phyloP scores from a whole-genome alignment of 2,797 vertebrate species.

The Margarornis squamiger region DNA sequence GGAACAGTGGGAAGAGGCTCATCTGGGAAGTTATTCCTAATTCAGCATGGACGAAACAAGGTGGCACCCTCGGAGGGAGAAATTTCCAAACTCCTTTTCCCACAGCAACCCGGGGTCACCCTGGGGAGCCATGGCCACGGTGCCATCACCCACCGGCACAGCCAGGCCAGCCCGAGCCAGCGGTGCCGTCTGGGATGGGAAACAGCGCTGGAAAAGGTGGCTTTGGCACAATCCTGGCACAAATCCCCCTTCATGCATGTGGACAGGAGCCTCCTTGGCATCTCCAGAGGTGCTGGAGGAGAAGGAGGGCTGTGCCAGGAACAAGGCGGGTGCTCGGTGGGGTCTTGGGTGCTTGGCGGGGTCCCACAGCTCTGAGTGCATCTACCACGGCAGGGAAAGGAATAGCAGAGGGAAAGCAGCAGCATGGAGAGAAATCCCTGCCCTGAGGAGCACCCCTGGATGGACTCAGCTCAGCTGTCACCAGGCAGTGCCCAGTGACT shows the following conservation, averaged over 20 bases:
- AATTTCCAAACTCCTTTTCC: not conserved
- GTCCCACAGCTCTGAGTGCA: not conserved
- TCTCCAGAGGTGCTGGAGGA: not conserved
- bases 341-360: rapidly evolving
- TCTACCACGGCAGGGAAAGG: rapidly evolving
- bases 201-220: not conserved
- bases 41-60: not conserved
- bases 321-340: rapidly evolving
- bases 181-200: rapidly evolving
- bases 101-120: not conserved
- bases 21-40: not conserved
- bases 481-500: rapidly evolving
- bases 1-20: not conserved
- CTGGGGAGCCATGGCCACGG: not conserved
- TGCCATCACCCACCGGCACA: rapidly evolving
- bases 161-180: not conserved
- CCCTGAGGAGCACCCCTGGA: not conserved
- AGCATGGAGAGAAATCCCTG: not conserved
- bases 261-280: not conserved
- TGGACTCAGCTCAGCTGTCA: not conserved
- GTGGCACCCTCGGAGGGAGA: not conserved
- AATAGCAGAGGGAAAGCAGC: not conserved
- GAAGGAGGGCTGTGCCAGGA: not conserved
- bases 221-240: not conserved
- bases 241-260: rapidly evolving